Evolutionary conservation across 2,797 vertebrate genomes (phyloP).

Genomic region (Semaprochilodus insignis): DNA sequence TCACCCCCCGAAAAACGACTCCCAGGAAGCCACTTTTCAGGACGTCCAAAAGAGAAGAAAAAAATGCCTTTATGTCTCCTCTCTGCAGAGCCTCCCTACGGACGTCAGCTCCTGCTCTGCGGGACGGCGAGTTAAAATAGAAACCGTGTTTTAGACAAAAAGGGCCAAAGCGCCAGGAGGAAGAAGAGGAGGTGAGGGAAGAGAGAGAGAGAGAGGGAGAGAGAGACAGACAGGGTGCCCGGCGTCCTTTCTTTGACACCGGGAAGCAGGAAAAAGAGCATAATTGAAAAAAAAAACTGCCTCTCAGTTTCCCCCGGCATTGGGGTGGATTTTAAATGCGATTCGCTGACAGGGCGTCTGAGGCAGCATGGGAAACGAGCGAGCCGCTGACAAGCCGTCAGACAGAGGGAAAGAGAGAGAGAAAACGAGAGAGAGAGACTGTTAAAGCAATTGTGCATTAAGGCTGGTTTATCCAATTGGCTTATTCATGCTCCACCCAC

Average conservation of each 20-base stretch:
- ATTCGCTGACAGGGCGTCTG: slow-evolving; percentile 19
- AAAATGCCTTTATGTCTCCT: neutral
- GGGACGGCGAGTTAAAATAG: slow-evolving; percentile 21
- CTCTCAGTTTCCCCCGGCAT: neutral
- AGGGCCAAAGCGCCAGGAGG: neutral
- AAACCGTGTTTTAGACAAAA: slow-evolving; percentile 6
- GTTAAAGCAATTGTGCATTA: neutral
- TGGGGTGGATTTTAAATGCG: neutral
- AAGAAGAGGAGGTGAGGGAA: neutral
- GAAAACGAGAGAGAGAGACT: neutral
- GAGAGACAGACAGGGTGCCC: slow-evolving; percentile 17
- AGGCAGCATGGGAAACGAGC: neutral
- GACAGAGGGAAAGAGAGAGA: neutral
- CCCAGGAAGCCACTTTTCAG: neutral
- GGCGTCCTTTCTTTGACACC: slow-evolving; percentile 2
- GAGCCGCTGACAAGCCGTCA: neutral
- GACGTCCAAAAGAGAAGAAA: neutral
- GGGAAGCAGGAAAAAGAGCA: neutral
- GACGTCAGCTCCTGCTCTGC: slow-evolving; percentile 6
- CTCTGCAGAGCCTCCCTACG: neutral
- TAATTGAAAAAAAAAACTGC: slow-evolving; percentile 11
- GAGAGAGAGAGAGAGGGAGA: neutral
- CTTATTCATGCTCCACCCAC: neutral
- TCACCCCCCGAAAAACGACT: neutral
- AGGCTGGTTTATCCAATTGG: too few relatives aligned